phyloP scores from a whole-genome alignment of 1,140 invertebrate genomes.

The Tetranychus urticae region DNA sequence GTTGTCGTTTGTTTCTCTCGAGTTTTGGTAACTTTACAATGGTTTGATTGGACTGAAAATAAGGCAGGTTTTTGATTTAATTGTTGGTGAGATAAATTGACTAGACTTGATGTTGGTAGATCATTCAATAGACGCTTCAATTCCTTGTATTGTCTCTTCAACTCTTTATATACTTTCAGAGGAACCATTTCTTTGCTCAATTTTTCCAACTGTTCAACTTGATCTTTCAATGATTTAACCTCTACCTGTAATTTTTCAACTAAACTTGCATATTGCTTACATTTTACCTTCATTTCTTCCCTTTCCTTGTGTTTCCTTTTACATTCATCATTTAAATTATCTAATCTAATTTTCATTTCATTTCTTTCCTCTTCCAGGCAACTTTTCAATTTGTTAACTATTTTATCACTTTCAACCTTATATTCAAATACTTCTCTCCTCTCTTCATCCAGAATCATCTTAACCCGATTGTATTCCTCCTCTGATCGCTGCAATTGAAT shows the following conservation, averaged over 20 bases:
- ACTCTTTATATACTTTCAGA: background rate
- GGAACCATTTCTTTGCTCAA: background rate
- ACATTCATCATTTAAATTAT: background rate
- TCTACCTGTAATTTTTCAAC: background rate
- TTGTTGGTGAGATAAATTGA: too few relatives aligned
- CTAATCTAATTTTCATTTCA: background rate
- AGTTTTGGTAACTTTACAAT: too few relatives aligned
- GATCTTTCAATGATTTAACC: background rate
- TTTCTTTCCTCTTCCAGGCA: slow-evolving; percentile 5
- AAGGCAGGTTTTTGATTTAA: too few relatives aligned
- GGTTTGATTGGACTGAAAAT: too few relatives aligned
- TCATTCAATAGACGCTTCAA: background rate
- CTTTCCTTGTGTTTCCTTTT: background rate
- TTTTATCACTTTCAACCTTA: slow-evolving; percentile 1
- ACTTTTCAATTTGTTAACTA: background rate
- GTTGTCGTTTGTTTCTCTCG: too few relatives aligned
- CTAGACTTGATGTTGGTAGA: too few relatives aligned
- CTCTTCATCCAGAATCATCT: slow-evolving; percentile 2
- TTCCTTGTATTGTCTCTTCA: slow-evolving; percentile 1
- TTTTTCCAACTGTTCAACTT: background rate
- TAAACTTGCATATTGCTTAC: background rate
- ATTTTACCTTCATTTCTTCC: background rate
- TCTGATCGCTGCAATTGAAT: background rate
- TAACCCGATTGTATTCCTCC: background rate
- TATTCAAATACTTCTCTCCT: background rate